Evolutionary conservation across 1,140 invertebrate genomes (phyloP), one percentile per base, ranked within the genome.

Genomic region (Lamellibrachia luymesi): DNA sequence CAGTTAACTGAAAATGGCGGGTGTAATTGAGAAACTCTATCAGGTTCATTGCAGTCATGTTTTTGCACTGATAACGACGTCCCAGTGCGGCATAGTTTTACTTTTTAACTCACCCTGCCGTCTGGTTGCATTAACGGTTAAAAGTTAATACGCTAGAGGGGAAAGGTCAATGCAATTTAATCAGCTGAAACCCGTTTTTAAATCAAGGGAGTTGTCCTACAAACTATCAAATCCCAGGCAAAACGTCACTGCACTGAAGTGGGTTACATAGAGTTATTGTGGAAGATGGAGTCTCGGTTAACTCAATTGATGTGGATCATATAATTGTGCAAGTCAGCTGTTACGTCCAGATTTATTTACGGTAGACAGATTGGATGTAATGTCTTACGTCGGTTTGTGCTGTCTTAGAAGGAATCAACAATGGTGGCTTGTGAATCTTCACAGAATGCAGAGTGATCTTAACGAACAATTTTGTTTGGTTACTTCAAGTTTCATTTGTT

Each of bases 141-240:
- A 80, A 17, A 10, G 64, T 22, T 10, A 22, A 17, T 17, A 1
- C 13, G 64, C 64, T 22, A 22, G 2, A 80, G 64, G 13, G 13
- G 64, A 80, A 80, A 80, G 64, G 64, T 80, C 64, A 80, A 80
- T 80, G 64, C 64, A 80, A 80, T 80, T 80, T 80, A 80, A 80
- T 80, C 64, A 80, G 13, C 64, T 10, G 64, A 22, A 38, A 80
- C 64, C 52, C 64, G 1, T 80, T 80, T 80, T 80, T 80, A 80
- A 80, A 80, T 80, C 1, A 80, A 22, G 64, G 64, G 64, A 80
- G 64, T 80, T 80, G 64, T 80, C 64, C 64, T 22, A 22, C 13
- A 80, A 80, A 80, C 64, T 80, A 80, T 80, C 64, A 80, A 80
- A 8, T 80, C 64, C 64, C 17, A 80, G 8, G 6, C 13, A 80